phyloP scores from a whole-genome alignment of 2,888 invertebrate species.

The Altica lythri region DNA sequence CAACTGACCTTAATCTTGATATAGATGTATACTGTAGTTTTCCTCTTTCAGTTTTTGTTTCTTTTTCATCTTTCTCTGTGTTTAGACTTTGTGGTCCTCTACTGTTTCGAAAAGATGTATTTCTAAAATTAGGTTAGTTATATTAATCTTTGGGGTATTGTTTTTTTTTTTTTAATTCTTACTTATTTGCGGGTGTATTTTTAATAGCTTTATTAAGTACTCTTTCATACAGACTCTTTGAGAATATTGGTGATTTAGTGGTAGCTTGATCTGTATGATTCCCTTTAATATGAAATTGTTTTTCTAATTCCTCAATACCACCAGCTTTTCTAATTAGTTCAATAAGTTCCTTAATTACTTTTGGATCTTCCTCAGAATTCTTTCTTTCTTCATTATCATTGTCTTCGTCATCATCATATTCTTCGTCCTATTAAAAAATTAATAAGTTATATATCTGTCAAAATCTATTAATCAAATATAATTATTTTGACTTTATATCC shows the following conservation, averaged over 20 bases:
- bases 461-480: no score
- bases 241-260: slow-evolving; percentile 68
- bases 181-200: slow-evolving; percentile 44
- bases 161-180: neutral
- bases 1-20: slow-evolving; percentile 46
- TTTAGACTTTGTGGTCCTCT: slow-evolving; percentile 65
- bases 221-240: slow-evolving; percentile 76
- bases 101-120: slow-evolving; percentile 65
- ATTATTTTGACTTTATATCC: no score
- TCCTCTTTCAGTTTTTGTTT: slow-evolving; percentile 53
- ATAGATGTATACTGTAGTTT: slow-evolving; percentile 57
- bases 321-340: slow-evolving; percentile 85
- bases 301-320: slow-evolving; percentile 85
- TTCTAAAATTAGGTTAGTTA: slow-evolving; percentile 32
- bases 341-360: slow-evolving; percentile 80
- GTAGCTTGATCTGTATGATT: slow-evolving; percentile 54
- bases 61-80: slow-evolving; percentile 47
- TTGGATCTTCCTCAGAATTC: slow-evolving; percentile 71
- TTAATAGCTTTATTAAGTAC: slow-evolving; percentile 62
- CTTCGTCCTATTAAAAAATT: slow-evolving; percentile 42
- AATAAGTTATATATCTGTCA: no score
- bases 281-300: slow-evolving; percentile 62
- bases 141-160: neutral
- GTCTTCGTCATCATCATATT: slow-evolving; percentile 43
- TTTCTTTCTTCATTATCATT: slow-evolving; percentile 62